Evolutionary conservation across 2,888 invertebrate genomes (phyloP), one percentile per base, ranked within the genome.

Genomic region (Iselma pallidipennis): DNA sequence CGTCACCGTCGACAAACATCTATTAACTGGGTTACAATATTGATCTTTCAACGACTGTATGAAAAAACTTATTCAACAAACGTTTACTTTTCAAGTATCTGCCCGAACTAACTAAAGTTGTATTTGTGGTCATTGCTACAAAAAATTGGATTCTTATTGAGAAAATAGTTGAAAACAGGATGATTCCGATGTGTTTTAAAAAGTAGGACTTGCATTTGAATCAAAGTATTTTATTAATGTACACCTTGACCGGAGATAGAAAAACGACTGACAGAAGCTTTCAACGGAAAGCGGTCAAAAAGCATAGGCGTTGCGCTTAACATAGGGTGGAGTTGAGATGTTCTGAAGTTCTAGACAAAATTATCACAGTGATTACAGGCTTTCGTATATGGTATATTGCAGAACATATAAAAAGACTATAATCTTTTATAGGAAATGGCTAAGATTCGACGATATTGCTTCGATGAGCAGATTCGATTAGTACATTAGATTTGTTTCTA

Each of bases 1-100:
- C 51, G 45, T 45, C 61, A 48, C 42, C 49, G 45, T 61, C 63
- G 54, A 54, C 57, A 68, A 65, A 63, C 66, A 64, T 64, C 57
- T 61, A 62, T 66, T 65, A 56, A 55, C 52, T 33, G n/a, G 19
- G 50, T 16, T 49, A 28, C 58, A 37, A 63, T 55, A 59, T 63
- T 59, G 55, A 49, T 55, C 55, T 42, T 59, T 63, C 12, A 26
- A 54, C 21, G 14, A 21, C 7, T 45, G 16, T 31, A 61, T n/a
- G 49, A 53, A 53, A 5, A 14, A 31, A 50, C 16, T 49, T 28
- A 52, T 45, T 56, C 52, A 26, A 50, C 57, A 52, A 58, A 58
- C 57, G 52, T 58, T 57, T 52, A 28, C 48, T 9, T 54, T 45
- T 26, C 6, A 52, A 55, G 55, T 58, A 45, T n/a, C n/a, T 25